phyloP scores from a whole-genome alignment of 2,113 vertebrate genomes.

The Ameiurus melas region DNA sequence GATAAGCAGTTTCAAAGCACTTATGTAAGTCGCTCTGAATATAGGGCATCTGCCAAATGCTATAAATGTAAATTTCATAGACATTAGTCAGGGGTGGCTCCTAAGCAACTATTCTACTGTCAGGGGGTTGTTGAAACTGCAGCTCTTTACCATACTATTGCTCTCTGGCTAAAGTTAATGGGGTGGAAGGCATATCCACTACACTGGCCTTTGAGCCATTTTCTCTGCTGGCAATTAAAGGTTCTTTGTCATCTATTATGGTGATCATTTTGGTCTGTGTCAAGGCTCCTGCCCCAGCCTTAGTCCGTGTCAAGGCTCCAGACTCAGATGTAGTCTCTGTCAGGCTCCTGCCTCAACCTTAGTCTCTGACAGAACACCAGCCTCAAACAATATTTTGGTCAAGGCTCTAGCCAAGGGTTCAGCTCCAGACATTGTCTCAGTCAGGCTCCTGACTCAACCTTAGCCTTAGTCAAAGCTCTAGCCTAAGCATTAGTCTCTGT shows the following conservation, averaged over 20 bases:
- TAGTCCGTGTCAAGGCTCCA: background rate
- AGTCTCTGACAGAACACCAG: background rate
- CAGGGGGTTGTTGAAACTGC: background rate
- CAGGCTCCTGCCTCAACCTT: background rate
- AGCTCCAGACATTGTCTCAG: too few species aligned
- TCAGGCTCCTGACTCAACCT: background rate
- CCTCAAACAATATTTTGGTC: background rate
- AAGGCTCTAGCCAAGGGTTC: background rate
- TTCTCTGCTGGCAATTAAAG: background rate
- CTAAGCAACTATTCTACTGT: background rate
- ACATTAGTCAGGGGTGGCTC: background rate
- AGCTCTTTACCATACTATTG: background rate
- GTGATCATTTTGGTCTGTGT: background rate
- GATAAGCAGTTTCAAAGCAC: background rate
- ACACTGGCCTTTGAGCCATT: background rate
- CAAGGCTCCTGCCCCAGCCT: too few species aligned
- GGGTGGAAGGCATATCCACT: background rate
- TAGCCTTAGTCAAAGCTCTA: background rate
- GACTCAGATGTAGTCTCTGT: background rate
- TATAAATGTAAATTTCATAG: background rate
- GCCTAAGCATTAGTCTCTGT: background rate
- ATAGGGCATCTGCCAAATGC: background rate
- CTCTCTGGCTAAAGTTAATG: background rate
- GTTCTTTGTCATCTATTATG: background rate
- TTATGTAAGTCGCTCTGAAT: background rate